Evolutionary conservation across 2,113 vertebrate species (phyloP).

Genomic region (Eolophus roseicapilla): DNA sequence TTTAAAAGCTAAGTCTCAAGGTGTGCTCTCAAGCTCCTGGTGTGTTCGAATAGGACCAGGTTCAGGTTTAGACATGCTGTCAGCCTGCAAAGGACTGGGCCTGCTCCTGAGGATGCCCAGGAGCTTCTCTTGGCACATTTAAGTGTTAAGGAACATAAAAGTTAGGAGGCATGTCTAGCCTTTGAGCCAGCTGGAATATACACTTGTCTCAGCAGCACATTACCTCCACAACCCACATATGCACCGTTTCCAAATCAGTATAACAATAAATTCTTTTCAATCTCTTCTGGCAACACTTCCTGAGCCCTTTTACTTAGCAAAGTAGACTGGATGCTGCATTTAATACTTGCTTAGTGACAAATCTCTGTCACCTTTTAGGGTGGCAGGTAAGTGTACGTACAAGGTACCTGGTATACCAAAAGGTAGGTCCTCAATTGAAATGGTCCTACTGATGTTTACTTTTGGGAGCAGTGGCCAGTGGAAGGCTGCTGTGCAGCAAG

Average conservation of each 20-base stretch:
- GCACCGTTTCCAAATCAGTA: slow-evolving; percentile 29
- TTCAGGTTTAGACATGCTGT: slow-evolving; percentile 54
- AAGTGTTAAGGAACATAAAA: slow-evolving; percentile 30
- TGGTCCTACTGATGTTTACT: neutral
- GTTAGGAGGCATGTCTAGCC: slow-evolving; percentile 63
- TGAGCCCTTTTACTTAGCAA: neutral
- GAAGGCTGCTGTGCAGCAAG: neutral
- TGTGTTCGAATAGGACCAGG: neutral
- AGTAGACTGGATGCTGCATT: neutral
- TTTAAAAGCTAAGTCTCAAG: slow-evolving; percentile 38
- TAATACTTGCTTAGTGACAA: neutral
- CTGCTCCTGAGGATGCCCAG: slow-evolving; percentile 60
- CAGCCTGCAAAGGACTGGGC: slow-evolving; percentile 33
- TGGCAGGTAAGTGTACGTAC: neutral
- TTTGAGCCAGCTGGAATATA: slow-evolving; percentile 59
- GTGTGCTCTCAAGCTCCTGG: slow-evolving; percentile 6
- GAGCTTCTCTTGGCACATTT: slow-evolving; percentile 56
- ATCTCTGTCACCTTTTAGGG: neutral
- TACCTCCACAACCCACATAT: slow-evolving; percentile 40
- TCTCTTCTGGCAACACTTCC: slow-evolving; percentile 18
- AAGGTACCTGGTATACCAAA: neutral
- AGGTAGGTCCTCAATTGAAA: neutral
- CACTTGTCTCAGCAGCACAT: slow-evolving; percentile 55
- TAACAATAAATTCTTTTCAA: slow-evolving; percentile 60
- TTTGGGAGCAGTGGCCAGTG: neutral